Conservation (phyloP, 2,797 vertebrate genomes). For the Typhlichthys subterraneus region DNA sequence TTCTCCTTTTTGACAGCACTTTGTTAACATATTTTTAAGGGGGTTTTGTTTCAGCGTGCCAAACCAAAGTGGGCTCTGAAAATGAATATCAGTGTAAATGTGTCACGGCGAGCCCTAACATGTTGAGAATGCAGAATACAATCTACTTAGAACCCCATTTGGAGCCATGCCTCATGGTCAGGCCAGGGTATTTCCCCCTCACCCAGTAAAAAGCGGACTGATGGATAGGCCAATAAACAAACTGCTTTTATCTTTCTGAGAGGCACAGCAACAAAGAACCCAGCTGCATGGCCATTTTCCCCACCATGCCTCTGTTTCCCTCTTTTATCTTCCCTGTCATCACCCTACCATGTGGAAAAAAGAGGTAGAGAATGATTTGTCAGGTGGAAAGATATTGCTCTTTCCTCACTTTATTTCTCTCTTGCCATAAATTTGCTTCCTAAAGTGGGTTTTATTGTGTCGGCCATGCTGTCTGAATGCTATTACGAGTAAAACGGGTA, state of each 20-base stretch:
- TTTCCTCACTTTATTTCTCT: conserved; percentile 18
- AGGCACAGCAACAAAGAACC: conserved; percentile 73
- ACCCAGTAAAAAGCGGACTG: conserved; percentile 56
- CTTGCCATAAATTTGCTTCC: conserved; percentile 21
- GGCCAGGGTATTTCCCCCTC: conserved; percentile 40
- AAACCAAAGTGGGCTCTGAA: conserved; percentile 15
- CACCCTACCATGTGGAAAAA: conserved; percentile 41
- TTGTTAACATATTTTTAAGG: conserved; percentile 28
- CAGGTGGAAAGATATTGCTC: conserved; percentile 45
- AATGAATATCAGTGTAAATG: conserved; percentile 41
- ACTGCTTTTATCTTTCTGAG: conserved; percentile 73
- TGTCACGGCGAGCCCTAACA: neutral
- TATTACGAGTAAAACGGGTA: conserved; percentile 19
- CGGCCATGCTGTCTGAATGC: conserved; percentile 13
- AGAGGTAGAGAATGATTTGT: conserved; percentile 26
- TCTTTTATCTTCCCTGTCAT: conserved; percentile 74
- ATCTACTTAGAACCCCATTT: conserved; percentile 61
- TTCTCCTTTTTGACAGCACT: conserved; percentile 11
- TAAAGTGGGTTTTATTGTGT: conserved; percentile 23
- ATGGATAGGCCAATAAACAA: conserved; percentile 73
- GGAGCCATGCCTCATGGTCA: conserved; percentile 50
- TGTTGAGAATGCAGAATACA: conserved; percentile 22
- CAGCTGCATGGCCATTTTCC: conserved; percentile 61
- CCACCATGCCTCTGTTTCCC: conserved; percentile 52
- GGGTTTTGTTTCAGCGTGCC: conserved; percentile 28